Evolutionary conservation across 2,113 vertebrate genomes (phyloP), one percentile per base, ranked within the genome.

Genomic region (Anolis sagrei): DNA sequence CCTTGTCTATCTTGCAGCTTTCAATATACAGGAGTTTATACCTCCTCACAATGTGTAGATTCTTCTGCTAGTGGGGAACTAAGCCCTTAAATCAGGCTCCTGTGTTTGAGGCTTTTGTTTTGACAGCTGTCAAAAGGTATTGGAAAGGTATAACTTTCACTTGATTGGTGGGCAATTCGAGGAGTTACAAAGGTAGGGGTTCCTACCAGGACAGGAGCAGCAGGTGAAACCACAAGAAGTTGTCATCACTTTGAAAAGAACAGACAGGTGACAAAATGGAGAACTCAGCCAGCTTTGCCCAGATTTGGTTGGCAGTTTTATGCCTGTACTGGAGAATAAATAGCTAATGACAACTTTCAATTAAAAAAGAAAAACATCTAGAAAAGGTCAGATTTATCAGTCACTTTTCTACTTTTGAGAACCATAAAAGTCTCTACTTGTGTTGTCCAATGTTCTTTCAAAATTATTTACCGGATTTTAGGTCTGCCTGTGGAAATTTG

Each of bases 111-210:
- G 58, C 16, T 39, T 83, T 81, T 89, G 87, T 79, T 90, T 81
- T 90, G 76, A 87, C 91, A 94, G 88, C 90, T 95, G 92, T 61
- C 79, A 34, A 81, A 87, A 79, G 76, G 34, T 75, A 76, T 80
- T 88, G 84, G 87, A 32, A 89, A 85, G 81, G 39, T 62, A 29
- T 1, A 16, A 25, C 36, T 81, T 61, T 84, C 32, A 58, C 74
- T 83, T 78, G 29, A 75, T 84, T 89, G 79, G 87, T 84, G 87
- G 0, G 0, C 0, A 0, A 61, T 80, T 77, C 62, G 32, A 9
- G 79, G 32, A 19, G 75, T 66, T 85, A 49, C 61, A 27, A 3
- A 0, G 0, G 48, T 64, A 69, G 25, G 80, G 80, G 80, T 80
- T 1, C 0, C n/a, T 88, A 84, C 72, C 62, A 19, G 39, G 39